Base-by-base conservation (phyloP, 2,113 vertebrate species). In the Dunckerocampus dactyliophorus region DNA sequence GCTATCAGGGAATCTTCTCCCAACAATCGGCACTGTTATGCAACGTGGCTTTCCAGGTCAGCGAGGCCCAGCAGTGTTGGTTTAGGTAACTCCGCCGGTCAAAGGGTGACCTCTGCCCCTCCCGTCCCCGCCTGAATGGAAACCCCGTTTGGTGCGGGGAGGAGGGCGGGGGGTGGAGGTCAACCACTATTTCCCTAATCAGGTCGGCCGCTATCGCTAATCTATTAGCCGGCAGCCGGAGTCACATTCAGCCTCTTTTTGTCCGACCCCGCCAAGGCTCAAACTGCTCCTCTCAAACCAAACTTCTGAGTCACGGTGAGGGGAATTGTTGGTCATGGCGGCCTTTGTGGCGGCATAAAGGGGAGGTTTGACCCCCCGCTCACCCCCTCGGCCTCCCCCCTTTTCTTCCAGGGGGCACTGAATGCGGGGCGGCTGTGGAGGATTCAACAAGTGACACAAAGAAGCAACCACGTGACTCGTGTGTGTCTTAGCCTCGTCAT, bases 361-460 rank as follows among this genome's bases (percentile, higher is more conserved):
- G 76, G 82, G 75, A 79, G 79, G 66, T 85, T 80, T 78, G 72
- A 77, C 84, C 81, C 83, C 54, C 80, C 69, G 47, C 56, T 59
- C 65, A n/a, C 67, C 67, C 66, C 57, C 75, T 63, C 58, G 62
- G 58, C 49, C 50, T 63, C 54, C 56, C 56, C 28, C 76, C 74
- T 62, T 64, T 61, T 59, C 22, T 43, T 43, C 39, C 39, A 43
- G 13, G 45, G 76, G 63, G 73, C 19, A 77, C 74, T 85, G 82
- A 87, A 87, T 89, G 76, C 65, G 47, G 73, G 77, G 75, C 77
- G 85, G 80, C 81, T 89, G 84, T 87, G 82, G 74, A 79, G 70
- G 72, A 86, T 88, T 89, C 85, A 90, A 88, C 87, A 90, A 89
- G 85, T 90, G 83, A 86, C 79, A 89, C 85, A 90, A 88, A 89